These are phyloP conservation scores for Argyra leucocephala DNA, from an alignment of 2,888 invertebrate species.

Conservation along the genomic window DNA sequence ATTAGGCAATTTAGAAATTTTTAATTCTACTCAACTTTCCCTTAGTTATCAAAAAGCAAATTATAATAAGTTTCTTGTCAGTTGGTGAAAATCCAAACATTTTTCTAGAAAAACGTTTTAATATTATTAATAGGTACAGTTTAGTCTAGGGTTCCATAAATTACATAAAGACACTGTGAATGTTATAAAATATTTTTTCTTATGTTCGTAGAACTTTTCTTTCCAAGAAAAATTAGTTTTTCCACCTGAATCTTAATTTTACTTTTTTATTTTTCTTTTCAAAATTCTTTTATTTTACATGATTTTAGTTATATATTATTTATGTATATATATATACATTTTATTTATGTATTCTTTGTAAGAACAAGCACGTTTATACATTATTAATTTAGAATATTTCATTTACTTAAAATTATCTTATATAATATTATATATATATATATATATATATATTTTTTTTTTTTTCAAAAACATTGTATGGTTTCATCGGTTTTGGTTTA, in stretches of 20 bases:
- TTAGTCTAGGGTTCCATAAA: too few species aligned
- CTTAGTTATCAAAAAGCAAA: too few species aligned
- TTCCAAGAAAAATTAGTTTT: not conserved
- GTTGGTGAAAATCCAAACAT: too few species aligned
- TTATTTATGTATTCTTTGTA: not conserved
- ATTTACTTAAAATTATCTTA: not conserved
- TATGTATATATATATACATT: not conserved
- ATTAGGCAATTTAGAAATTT: too few species aligned
- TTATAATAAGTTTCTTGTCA: too few species aligned
- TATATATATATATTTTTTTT: too few species aligned
- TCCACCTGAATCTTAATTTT: not conserved
- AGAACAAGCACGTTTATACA: not conserved
- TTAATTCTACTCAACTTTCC: too few species aligned
- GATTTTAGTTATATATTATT: not conserved
- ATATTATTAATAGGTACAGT: too few species aligned
- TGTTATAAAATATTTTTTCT: not conserved
- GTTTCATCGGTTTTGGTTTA: slow-evolving; percentile 1
- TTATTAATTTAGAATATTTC: not conserved
- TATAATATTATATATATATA: not conserved
- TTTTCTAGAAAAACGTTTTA: too few species aligned
- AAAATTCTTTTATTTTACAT: not conserved
- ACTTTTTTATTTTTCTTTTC: not conserved
- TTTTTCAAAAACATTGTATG: not conserved
- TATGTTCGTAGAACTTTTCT: not conserved
- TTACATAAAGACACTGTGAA: too few species aligned